Conservation (phyloP, 2,797 vertebrate species). For the Halcyon badia region DNA sequence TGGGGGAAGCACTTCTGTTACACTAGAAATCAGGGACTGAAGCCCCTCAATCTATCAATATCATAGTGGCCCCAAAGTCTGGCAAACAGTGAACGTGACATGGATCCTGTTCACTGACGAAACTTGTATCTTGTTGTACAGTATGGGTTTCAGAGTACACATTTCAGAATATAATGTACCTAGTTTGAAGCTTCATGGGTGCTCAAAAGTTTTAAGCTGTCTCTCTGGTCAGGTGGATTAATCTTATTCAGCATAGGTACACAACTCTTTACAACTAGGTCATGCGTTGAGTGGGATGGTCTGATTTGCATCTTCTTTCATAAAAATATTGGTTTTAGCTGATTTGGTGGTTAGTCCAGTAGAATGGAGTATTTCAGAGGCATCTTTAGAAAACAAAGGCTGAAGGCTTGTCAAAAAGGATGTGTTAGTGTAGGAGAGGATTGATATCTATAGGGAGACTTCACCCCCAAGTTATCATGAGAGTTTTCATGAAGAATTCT, state of each 20-base stretch:
- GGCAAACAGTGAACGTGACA: rapidly evolving
- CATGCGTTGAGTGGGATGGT: background rate
- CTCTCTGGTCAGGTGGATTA: background rate
- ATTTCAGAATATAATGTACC: background rate
- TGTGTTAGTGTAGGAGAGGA: background rate
- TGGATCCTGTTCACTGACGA: background rate
- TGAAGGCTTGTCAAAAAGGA: slow-evolving; percentile 52
- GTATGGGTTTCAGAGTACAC: background rate
- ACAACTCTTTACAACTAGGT: background rate
- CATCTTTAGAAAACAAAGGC: slow-evolving; percentile 38
- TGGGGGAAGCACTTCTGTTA: background rate
- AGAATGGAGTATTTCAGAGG: slow-evolving; percentile 30
- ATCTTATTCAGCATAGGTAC: background rate
- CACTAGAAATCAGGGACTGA: background rate
- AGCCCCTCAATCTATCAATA: rapidly evolving
- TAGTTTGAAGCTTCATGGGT: background rate
- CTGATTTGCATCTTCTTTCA: background rate
- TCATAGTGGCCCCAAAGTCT: background rate
- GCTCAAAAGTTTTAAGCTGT: background rate
- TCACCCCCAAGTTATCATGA: background rate
- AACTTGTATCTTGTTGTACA: background rate
- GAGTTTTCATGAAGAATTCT: background rate
- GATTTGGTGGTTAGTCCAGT: background rate
- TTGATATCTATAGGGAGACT: slow-evolving; percentile 16
- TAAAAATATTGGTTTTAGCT: background rate